Conservation (phyloP, 2,797 vertebrate species). For the Microhierax caerulescens region DNA sequence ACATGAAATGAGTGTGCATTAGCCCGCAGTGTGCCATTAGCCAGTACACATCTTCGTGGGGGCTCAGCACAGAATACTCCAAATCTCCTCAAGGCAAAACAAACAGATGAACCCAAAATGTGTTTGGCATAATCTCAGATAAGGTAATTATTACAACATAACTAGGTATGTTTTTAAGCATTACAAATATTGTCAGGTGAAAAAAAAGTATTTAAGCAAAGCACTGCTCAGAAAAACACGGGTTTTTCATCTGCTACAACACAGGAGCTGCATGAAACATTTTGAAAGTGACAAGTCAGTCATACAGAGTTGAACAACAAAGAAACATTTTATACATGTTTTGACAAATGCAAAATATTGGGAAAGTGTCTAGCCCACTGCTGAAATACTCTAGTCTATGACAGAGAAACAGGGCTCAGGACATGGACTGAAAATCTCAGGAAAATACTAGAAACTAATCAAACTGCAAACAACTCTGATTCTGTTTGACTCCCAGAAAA, state of each 20-base stretch:
- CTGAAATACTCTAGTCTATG: neutral
- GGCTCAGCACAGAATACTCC: neutral
- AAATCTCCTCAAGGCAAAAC: neutral
- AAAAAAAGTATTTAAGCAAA: constrained; percentile 44
- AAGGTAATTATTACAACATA: neutral
- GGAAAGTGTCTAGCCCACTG: neutral
- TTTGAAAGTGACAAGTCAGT: constrained; percentile 37
- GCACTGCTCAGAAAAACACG: constrained; percentile 56
- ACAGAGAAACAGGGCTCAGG: neutral
- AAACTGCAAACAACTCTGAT: neutral
- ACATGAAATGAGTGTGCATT: neutral
- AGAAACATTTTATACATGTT: neutral
- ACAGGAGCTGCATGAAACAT: neutral
- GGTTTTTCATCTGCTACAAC: neutral
- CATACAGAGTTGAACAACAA: neutral
- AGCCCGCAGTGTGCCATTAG: rapidly evolving
- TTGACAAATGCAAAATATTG: neutral
- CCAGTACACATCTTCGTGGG: neutral
- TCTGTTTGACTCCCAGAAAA: neutral
- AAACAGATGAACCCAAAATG: neutral
- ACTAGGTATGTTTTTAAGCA: constrained; percentile 2
- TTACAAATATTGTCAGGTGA: neutral
- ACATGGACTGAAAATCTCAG: neutral
- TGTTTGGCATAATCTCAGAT: neutral
- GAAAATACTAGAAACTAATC: neutral